These are phyloP conservation scores for Stegastes partitus DNA, from an alignment of 2,113 vertebrate species.

Conservation along the genomic window DNA sequence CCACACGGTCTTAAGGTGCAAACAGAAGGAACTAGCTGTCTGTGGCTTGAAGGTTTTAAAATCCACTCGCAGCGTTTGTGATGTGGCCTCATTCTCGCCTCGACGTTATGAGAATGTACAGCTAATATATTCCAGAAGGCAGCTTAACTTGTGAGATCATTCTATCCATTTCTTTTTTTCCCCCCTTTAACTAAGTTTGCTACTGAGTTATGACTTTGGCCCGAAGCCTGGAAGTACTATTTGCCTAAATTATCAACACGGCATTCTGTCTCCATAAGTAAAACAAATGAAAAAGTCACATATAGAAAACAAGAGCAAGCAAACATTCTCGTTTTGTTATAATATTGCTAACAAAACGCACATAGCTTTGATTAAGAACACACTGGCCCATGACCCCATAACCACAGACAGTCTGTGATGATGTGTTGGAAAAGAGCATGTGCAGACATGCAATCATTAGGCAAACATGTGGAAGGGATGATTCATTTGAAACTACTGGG, in stretches of 20 bases:
- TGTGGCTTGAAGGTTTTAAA: constrained; percentile 38
- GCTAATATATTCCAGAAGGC: constrained; percentile 76
- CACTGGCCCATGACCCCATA: constrained; percentile 54
- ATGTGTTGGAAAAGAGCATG: constrained; percentile 75
- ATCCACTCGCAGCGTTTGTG: constrained; percentile 13
- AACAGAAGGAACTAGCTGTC: constrained; percentile 54
- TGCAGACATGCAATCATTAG: constrained; percentile 78
- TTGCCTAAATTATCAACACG: constrained; percentile 33
- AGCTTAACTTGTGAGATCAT: constrained; percentile 72
- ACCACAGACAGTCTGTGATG: constrained; percentile 69
- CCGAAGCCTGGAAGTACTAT: constrained; percentile 37
- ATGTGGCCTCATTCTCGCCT: constrained; percentile 41
- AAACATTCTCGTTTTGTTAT: constrained; percentile 7
- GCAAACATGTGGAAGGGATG: constrained; percentile 81
- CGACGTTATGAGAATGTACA: constrained; percentile 36
- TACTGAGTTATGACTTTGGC: constrained; percentile 58
- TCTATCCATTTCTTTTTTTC: constrained; percentile 46
- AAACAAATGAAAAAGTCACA: background rate
- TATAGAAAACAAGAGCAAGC: constrained; percentile 31
- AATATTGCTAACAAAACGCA: constrained; percentile 28
- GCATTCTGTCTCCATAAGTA: constrained; percentile 3
- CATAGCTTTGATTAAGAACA: constrained; percentile 41
- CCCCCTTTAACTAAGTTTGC: constrained; percentile 48
- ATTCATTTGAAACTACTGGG: constrained; percentile 71
- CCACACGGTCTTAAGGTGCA: constrained; percentile 58